A percentile compares a stretch with the other conserved stretches of the same genome.
phyloP scores from a whole-genome alignment of 2,113 vertebrate species.

The Picathartes gymnocephalus region DNA sequence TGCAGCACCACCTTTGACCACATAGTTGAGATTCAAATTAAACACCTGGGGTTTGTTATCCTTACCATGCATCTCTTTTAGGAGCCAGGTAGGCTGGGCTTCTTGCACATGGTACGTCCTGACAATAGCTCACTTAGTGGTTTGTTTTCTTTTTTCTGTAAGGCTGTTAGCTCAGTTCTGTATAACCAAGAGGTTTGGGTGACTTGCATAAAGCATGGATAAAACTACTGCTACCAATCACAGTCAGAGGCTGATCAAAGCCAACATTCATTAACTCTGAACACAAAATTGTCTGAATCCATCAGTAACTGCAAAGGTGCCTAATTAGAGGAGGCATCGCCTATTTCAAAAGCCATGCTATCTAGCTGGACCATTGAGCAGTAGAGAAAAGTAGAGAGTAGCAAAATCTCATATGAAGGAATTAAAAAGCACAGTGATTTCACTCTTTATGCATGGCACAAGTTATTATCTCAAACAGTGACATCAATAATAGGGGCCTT shows the following conservation, averaged over 20 bases:
- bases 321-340: constrained; percentile 43
- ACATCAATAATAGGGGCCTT: constrained; percentile 50
- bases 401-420: constrained; percentile 44
- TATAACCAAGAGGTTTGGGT: constrained; percentile 31
- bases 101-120: neutral
- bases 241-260: constrained; percentile 56
- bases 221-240: constrained; percentile 41
- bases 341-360: constrained; percentile 58
- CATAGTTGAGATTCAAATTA: neutral
- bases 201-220: constrained; percentile 28
- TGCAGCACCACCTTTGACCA: neutral
- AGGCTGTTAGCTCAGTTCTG: neutral
- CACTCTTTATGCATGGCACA: constrained; percentile 49
- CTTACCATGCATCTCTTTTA: neutral
- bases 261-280: constrained; percentile 64
- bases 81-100: neutral
- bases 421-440: constrained; percentile 54
- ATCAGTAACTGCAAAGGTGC: constrained; percentile 54
- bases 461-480: constrained; percentile 60
- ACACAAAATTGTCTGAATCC: constrained; percentile 61
- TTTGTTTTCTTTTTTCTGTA: neutral
- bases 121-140: neutral
- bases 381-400: constrained; percentile 32
- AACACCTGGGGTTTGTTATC: neutral
- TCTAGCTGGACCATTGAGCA: constrained; percentile 57